These are phyloP conservation scores for Mesocricetus auratus DNA, from an alignment of 2,113 vertebrate genomes.

Conservation along the genomic window DNA sequence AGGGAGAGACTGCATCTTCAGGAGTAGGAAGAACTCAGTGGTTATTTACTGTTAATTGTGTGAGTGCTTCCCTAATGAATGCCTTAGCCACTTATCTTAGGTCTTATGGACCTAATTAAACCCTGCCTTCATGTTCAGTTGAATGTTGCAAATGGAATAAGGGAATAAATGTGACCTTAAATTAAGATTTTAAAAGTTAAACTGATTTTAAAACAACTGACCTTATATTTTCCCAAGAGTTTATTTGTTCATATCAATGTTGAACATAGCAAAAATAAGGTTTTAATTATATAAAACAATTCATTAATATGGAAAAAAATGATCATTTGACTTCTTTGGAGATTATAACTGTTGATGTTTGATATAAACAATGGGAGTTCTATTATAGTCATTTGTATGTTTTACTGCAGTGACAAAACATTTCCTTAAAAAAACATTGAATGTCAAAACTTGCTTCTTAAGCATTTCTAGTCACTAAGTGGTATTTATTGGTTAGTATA, in stretches of 20 bases:
- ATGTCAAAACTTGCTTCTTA: background rate
- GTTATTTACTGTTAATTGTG: too few relatives aligned
- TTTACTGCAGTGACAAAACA: background rate
- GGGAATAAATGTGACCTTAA: slow-evolving; percentile 72
- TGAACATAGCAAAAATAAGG: slow-evolving; percentile 77
- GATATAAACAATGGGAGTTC: background rate
- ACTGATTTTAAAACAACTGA: slow-evolving; percentile 70
- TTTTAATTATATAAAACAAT: slow-evolving; percentile 16
- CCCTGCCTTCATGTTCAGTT: background rate
- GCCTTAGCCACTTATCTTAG: too few relatives aligned
- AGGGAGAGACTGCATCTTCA: too few relatives aligned
- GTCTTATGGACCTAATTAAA: too few relatives aligned
- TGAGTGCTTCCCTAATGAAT: too few relatives aligned
- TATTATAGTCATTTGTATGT: background rate
- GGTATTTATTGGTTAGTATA: background rate
- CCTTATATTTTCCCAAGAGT: slow-evolving; percentile 45
- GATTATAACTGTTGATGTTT: background rate
- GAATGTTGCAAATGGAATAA: background rate
- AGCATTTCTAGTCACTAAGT: background rate
- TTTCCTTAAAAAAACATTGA: background rate
- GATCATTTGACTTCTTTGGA: background rate
- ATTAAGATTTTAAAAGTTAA: slow-evolving; percentile 60
- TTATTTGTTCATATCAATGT: slow-evolving; percentile 77
- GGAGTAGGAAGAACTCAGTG: too few relatives aligned
- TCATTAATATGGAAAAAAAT: slow-evolving; percentile 26